Conservation (phyloP, 2,113 vertebrate species). For the Thunnus thynnus region DNA sequence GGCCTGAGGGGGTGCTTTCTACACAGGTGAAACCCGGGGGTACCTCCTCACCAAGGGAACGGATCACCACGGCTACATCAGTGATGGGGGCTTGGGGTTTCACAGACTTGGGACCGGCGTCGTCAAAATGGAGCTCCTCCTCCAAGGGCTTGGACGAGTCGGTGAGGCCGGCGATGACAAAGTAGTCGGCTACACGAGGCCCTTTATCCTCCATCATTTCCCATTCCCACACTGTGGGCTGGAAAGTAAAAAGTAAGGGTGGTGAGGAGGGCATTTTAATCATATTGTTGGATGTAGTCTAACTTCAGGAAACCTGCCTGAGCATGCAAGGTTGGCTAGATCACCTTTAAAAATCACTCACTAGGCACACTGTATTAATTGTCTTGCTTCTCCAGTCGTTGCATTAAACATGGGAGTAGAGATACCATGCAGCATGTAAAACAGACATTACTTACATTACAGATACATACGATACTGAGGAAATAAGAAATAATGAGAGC, state of each 20-base stretch:
- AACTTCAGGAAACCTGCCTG: conserved; percentile 7
- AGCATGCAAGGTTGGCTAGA: neutral
- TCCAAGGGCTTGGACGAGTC: conserved; percentile 94
- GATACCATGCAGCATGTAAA: conserved; percentile 29
- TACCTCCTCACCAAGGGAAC: conserved; percentile 95
- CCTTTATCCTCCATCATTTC: conserved; percentile 99
- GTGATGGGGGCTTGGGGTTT: conserved; percentile 96
- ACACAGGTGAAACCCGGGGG: conserved; percentile 93
- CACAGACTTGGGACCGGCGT: conserved; percentile 91
- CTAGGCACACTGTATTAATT: neutral
- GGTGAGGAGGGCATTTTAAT: conserved; percentile 21
- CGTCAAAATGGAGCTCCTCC: conserved; percentile 95
- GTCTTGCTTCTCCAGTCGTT: neutral
- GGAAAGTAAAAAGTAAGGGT: conserved; percentile 29
- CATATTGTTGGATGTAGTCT: conserved; percentile 5
- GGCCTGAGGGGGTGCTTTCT: conserved; percentile 93
- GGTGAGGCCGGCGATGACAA: conserved; percentile 97
- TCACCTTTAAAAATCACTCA: conserved; percentile 14
- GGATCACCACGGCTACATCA: conserved; percentile 94
- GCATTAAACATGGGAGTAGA: conserved; percentile 26
- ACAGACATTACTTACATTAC: conserved; percentile 17
- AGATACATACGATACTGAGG: conserved; percentile 28
- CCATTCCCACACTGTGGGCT: conserved; percentile 88
- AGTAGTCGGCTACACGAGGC: conserved; percentile 98
- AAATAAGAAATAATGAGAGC: conserved; percentile 56